Conservation (phyloP, 2,113 vertebrate genomes). For the Tylochromis polylepis region DNA sequence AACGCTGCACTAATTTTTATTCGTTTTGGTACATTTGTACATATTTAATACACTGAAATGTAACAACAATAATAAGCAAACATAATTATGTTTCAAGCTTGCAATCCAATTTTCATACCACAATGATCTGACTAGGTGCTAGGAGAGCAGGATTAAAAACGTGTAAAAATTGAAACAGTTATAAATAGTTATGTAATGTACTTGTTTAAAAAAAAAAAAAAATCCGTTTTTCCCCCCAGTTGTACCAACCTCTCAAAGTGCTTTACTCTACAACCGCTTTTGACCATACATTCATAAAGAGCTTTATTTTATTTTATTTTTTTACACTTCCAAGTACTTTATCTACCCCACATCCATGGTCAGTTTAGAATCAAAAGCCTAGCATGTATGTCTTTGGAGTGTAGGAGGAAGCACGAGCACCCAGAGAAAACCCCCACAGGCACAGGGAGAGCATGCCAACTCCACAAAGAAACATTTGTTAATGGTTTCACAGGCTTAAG, state of each 20-base stretch:
- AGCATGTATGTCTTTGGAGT: background rate
- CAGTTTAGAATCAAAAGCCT: background rate
- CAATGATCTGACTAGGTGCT: background rate
- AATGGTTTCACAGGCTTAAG: background rate
- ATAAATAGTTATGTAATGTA: background rate
- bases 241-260: background rate
- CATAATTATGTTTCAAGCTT: background rate
- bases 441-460: background rate
- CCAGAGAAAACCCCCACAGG: background rate
- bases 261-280: background rate
- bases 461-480: background rate
- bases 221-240: background rate
- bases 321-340: background rate
- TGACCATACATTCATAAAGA: background rate
- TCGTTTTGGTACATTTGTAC: background rate
- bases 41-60: background rate
- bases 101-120: background rate
- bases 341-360: background rate
- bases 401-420: rapidly evolving
- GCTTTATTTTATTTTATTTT: background rate
- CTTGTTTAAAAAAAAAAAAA: background rate
- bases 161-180: background rate
- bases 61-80: background rate
- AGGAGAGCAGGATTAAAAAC: background rate
- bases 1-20: background rate